Percentiles rank a stretch among this genome's conserved stretches.
phyloP scores from a whole-genome alignment of 2,797 vertebrate genomes.

The Pyrocephalus nanus region DNA sequence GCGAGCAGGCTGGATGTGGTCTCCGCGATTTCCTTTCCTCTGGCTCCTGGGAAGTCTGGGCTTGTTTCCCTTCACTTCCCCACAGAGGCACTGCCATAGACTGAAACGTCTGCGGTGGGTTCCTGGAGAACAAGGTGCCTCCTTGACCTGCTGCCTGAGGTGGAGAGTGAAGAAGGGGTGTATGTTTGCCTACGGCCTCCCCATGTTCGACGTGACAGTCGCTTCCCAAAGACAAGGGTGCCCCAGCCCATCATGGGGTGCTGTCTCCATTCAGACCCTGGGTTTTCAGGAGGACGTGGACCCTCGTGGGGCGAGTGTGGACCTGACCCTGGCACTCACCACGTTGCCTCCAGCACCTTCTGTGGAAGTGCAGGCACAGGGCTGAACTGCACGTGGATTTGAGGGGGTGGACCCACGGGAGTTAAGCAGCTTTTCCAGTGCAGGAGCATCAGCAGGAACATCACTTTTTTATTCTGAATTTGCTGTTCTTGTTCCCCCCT shows the following conservation, averaged over 20 bases:
- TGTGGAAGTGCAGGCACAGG: not conserved
- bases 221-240: not conserved
- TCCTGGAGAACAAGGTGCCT: not conserved
- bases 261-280: not conserved
- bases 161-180: not conserved
- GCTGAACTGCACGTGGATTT: not conserved
- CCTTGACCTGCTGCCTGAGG: accelerated
- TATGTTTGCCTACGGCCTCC: accelerated
- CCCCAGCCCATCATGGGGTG: accelerated
- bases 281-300: not conserved
- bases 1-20: not conserved
- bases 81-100: not conserved
- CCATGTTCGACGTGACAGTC: accelerated
- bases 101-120: not conserved
- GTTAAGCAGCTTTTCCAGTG: not conserved
- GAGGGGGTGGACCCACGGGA: not conserved
- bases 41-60: not conserved
- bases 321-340: not conserved
- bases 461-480: not conserved
- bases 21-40: not conserved
- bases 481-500: not conserved
- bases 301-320: not conserved
- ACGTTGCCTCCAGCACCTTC: not conserved
- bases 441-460: not conserved
- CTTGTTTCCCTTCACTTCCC: not conserved